A percentile compares a stretch with the other conserved stretches of the same genome.
These are phyloP conservation scores for Dromiciops gliroides DNA, from an alignment of 2,113 vertebrate genomes.

Conservation along the genomic window DNA sequence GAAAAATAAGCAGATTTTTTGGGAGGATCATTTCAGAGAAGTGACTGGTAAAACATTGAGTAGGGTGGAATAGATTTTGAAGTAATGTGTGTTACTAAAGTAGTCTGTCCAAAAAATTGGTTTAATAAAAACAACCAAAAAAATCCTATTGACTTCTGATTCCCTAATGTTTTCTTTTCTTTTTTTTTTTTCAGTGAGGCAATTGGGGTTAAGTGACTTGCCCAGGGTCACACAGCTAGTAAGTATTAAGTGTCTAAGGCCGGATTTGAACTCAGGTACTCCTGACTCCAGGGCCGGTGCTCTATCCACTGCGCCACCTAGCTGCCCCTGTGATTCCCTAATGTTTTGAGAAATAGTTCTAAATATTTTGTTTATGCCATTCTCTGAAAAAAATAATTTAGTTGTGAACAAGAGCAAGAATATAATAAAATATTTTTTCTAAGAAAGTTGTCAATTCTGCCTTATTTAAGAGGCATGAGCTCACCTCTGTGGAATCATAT, in stretches of 20 bases:
- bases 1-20: not conserved
- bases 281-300: too few species aligned
- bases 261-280: too few species aligned
- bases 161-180: not conserved
- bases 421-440: not conserved
- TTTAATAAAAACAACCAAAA: slow-evolving; percentile 44
- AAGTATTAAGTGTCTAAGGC: too few species aligned
- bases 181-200: too few species aligned
- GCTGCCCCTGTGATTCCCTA: slow-evolving; percentile 12
- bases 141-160: slow-evolving; percentile 35
- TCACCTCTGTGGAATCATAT: not conserved
- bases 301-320: too few species aligned
- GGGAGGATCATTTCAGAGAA: slow-evolving; percentile 39
- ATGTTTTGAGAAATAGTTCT: not conserved
- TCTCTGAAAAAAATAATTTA: slow-evolving; percentile 14
- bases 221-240: too few species aligned
- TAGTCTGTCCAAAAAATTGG: slow-evolving; percentile 21
- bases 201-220: too few species aligned
- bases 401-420: not conserved
- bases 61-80: slow-evolving; percentile 19
- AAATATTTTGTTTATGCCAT: slow-evolving; percentile 48
- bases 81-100: not conserved
- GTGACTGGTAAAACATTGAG: slow-evolving; percentile 23
- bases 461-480: not conserved
- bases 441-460: not conserved